Percentiles rank a stretch among this genome's conserved stretches.
phyloP scores from a whole-genome alignment of 1,140 invertebrate genomes.

The Drosophila pseudoobscura region DNA sequence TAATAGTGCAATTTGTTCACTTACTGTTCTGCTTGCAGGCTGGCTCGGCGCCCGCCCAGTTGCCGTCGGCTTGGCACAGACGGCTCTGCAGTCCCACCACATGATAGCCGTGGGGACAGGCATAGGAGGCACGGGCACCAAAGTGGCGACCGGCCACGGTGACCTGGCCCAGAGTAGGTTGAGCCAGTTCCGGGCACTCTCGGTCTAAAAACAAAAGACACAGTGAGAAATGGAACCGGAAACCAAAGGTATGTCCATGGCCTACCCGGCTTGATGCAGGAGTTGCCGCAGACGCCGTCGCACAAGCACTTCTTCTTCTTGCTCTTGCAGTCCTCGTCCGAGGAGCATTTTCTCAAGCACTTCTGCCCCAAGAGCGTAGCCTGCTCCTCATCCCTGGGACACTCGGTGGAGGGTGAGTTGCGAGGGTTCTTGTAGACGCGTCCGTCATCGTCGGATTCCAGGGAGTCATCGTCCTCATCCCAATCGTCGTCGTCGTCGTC shows the following conservation, averaged over 20 bases:
- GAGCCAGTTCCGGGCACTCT: constrained; percentile 91
- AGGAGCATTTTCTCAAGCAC: constrained; percentile 96
- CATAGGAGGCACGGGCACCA: constrained; percentile 90
- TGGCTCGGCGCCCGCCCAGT: constrained; percentile 94
- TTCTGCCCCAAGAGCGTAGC: constrained; percentile 88
- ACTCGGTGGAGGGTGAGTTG: constrained; percentile 92
- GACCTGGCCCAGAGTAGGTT: constrained; percentile 89
- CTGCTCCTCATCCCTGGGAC: constrained; percentile 91
- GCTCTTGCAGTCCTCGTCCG: constrained; percentile 97
- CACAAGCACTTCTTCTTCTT: constrained; percentile 98
- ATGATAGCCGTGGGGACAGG: constrained; percentile 93
- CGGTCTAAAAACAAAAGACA: constrained; percentile 86
- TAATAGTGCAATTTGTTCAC: constrained; percentile 4
- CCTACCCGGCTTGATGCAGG: constrained; percentile 95
- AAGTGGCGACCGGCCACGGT: constrained; percentile 90
- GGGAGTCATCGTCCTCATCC: constrained; percentile 85
- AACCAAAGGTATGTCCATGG: neutral
- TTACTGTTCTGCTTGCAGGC: constrained; percentile 94
- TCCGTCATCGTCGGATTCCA: constrained; percentile 86
- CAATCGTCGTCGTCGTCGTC: constrained; percentile 87
- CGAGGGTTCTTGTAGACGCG: constrained; percentile 94
- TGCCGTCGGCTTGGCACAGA: constrained; percentile 95
- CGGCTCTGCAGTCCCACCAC: constrained; percentile 93
- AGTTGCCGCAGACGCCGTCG: constrained; percentile 97
- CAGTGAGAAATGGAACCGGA: constrained; percentile 24